Percentiles rank a stretch among this genome's conserved stretches.
Conservation (phyloP, 2,113 vertebrate species). For the Petrocephalus microphthalmus region DNA sequence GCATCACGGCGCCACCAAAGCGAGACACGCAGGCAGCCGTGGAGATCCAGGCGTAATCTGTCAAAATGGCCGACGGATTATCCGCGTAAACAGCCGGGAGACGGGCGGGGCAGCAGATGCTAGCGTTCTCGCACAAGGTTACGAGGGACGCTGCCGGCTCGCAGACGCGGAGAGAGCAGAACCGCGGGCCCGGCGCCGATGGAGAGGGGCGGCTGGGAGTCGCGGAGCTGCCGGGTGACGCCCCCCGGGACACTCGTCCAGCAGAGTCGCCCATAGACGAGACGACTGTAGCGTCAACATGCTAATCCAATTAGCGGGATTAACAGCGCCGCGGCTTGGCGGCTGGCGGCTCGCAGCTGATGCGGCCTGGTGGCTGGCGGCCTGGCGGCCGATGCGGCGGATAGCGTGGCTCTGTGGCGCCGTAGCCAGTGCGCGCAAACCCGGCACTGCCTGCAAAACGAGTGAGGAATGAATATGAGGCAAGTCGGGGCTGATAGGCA, state of each 20-base stretch:
- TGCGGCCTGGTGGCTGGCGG: too few relatives aligned
- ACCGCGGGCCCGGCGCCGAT: background rate
- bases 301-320: conserved; percentile 10
- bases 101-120: background rate
- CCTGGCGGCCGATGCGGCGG: background rate
- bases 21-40: background rate
- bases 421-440: too few relatives aligned
- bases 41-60: background rate
- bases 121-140: too few relatives aligned
- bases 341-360: background rate
- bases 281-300: conserved; percentile 1
- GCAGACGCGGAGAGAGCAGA: background rate
- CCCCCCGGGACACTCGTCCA: background rate
- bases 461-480: background rate
- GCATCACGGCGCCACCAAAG: background rate
- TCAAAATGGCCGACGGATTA: conserved; percentile 7
- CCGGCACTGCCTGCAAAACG: background rate
- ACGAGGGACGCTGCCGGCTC: background rate
- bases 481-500: background rate
- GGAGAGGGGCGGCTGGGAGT: background rate
- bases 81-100: background rate
- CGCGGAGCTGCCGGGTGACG: background rate
- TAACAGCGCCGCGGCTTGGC: background rate
- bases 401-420: background rate
- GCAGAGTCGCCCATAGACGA: conserved; percentile 3